Evolutionary conservation across 2,888 invertebrate species (phyloP), one percentile per base, ranked within the genome.

Genomic region (Mythimna impura): DNA sequence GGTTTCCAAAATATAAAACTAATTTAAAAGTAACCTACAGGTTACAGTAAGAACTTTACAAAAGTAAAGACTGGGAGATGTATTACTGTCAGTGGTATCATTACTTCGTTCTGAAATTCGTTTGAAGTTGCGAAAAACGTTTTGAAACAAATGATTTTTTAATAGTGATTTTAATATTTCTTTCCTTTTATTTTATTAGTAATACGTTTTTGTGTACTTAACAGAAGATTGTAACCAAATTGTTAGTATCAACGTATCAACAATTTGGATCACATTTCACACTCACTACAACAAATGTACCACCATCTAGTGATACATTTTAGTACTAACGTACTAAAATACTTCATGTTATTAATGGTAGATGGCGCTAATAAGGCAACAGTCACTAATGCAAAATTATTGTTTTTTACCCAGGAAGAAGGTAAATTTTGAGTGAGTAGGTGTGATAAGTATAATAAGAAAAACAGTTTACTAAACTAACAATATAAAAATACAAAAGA

Each of bases 91-190:
- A 20, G 6, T 78, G 54, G 62, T 66, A 75, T 66, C 1, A 75
- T 12, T 54, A 40, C 6, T 40, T 61, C 73, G 69, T 83, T 83
- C 71, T 25, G 64, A 63, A 80, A 58, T 40, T 6, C 0, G 1
- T 34, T 66, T 70, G 68, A 75, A 69, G 12, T 73, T 60, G 17
- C n/a, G 20, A 54, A 22, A 43, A 58, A 43, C 66, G 67, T 73
- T 7, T 9, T 20, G 14, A 66, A 82, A 58, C 22, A 8, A 20
- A 3, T 0, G 0, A n/a, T 6, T 6, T 0, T 8, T 9, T 17
- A 0, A 3, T 22, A 47, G 9, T 64, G 6, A 54, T 54, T 40
- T 30, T 14, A 30, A 10, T 36, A 10, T 20, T 40, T 47, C 0
- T 0, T 14, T 25, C n/a, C 1, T 7, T 43, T 7, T 0, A n/a